These are phyloP conservation scores for Archaeoteleia sp. DNA, from an alignment of 2,888 invertebrate species.

Conservation along the genomic window DNA sequence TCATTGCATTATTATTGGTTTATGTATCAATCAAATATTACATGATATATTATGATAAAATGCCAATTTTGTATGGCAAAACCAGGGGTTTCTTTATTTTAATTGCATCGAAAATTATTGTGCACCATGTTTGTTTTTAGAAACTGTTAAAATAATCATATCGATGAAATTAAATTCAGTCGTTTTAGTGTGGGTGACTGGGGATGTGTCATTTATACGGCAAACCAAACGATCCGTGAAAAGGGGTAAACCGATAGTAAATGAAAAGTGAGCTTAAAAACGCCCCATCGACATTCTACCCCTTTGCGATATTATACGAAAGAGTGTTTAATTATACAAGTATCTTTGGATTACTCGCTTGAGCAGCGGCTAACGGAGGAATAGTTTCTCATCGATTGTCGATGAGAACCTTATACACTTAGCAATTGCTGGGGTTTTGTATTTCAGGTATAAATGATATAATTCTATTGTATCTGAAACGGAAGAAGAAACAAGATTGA, in stretches of 20 bases:
- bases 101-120: no score
- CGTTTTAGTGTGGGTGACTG: constrained; percentile 2
- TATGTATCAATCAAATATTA: no score
- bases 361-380: constrained; percentile 35
- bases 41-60: no score
- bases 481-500: not conserved
- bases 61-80: no score
- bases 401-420: constrained; percentile 44
- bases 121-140: no score
- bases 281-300: constrained; percentile 37
- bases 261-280: constrained; percentile 32
- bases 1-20: no score
- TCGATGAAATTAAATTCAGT: no score
- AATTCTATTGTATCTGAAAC: constrained; percentile 36
- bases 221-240: constrained; percentile 12
- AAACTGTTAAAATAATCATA: no score
- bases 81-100: no score
- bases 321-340: constrained; percentile 43
- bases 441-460: constrained; percentile 40
- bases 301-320: constrained; percentile 33
- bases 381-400: constrained; percentile 45
- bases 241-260: constrained; percentile 45
- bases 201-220: constrained; percentile 2
- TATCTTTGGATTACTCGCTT: constrained; percentile 33
- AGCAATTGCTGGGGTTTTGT: constrained; percentile 32